Percentiles rank a stretch among this genome's conserved stretches.
Evolutionary conservation across 2,888 invertebrate species (phyloP).

Genomic region (Timema cristinae): DNA sequence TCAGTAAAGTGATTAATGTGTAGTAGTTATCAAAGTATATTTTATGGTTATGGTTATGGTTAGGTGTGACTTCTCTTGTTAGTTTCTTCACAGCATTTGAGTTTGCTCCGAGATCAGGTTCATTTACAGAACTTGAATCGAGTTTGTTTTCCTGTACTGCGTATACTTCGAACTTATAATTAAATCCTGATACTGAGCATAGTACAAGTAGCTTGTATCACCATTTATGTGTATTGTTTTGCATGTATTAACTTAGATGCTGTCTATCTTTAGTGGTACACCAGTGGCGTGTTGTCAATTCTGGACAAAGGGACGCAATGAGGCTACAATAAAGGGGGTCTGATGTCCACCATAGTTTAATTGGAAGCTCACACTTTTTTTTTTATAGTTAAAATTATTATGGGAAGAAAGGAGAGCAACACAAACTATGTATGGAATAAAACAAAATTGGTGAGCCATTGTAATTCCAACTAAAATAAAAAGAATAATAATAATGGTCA

Average conservation of each 20-base stretch:
- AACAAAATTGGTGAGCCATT: no score
- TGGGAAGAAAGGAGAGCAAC: no score
- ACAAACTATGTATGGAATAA: no score
- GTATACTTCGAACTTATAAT: conserved; percentile 33
- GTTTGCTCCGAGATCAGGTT: conserved; percentile 32
- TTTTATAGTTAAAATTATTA: no score
- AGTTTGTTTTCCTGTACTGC: conserved; percentile 28
- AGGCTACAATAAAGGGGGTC: no score
- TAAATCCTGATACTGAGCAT: conserved; percentile 31
- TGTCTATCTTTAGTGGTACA: conserved; percentile 40
- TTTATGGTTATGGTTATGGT: conserved; percentile 32
- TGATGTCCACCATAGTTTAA: no score
- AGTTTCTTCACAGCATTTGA: conserved; percentile 33
- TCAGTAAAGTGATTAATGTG: not conserved
- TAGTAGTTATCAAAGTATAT: conserved; percentile 39
- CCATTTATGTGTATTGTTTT: conserved; percentile 36
- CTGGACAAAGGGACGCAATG: no score
- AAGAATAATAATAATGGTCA: no score
- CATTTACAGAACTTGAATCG: conserved; percentile 16
- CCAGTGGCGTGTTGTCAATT: no score
- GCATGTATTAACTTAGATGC: conserved; percentile 38
- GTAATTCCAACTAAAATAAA: no score
- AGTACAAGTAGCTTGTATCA: conserved; percentile 34
- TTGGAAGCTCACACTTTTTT: no score
- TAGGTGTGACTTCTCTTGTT: conserved; percentile 28